phyloP scores from a whole-genome alignment of 2,797 vertebrate species.

The Hoplostethus mediterraneus region DNA sequence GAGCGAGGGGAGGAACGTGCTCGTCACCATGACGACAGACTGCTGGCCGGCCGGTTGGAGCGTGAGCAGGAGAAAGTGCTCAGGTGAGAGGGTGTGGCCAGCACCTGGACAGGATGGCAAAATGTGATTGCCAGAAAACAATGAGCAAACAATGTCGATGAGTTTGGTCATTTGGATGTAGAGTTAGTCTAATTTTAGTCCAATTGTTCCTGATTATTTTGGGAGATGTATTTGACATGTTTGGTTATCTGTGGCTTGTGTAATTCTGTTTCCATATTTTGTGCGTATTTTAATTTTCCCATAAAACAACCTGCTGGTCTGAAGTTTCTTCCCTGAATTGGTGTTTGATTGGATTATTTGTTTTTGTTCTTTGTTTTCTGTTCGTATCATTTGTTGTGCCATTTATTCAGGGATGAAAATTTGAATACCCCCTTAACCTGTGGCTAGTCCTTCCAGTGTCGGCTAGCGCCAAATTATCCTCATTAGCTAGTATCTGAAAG shows the following conservation, averaged over 20 bases:
- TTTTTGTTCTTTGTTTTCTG: not conserved
- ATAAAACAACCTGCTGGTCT: no score
- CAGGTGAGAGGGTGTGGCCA: slow-evolving; percentile 82
- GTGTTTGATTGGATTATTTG: not conserved
- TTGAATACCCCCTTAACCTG: not conserved
- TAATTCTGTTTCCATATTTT: not conserved
- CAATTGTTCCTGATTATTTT: no score
- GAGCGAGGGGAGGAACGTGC: slow-evolving; percentile 89
- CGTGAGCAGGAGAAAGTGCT: slow-evolving; percentile 96
- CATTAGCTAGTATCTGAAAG: not conserved
- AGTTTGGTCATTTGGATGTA: not conserved
- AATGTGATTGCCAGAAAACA: no score
- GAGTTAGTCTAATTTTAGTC: no score
- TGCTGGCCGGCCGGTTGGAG: slow-evolving; percentile 90
- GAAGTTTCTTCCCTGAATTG: not conserved
- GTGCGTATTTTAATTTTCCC: not conserved
- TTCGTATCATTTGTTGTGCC: no score
- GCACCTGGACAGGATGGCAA: not conserved
- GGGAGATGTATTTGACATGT: no score
- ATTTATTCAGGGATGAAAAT: not conserved
- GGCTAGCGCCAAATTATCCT: not conserved
- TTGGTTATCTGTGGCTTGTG: no score
- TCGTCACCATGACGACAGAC: slow-evolving; percentile 89
- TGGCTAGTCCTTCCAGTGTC: no score
- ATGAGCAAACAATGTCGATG: no score